These are phyloP conservation scores for Ellobius talpinus DNA, from an alignment of 2,113 vertebrate species.

Conservation along the genomic window DNA sequence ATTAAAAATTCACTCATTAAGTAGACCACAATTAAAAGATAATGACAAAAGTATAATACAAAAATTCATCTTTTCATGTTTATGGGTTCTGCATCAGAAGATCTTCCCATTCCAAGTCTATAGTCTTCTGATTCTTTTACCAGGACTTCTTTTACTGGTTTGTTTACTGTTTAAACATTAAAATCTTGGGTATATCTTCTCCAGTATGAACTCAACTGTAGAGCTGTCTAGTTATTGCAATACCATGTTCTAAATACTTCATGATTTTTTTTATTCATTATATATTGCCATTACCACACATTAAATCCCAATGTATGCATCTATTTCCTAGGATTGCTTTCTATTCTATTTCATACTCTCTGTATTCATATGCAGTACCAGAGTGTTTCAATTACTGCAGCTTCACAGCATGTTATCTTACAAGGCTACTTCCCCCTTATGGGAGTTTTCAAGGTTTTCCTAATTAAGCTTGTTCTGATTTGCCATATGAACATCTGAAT, in stretches of 20 bases:
- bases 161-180: slow-evolving; percentile 23
- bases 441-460: slow-evolving; percentile 7
- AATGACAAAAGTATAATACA: slow-evolving; percentile 27
- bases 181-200: slow-evolving; percentile 24
- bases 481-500: background rate
- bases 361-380: slow-evolving; percentile 14
- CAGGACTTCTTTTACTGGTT: background rate
- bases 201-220: slow-evolving; percentile 12
- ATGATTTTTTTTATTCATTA: background rate
- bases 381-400: background rate
- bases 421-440: background rate
- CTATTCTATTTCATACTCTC: background rate
- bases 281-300: background rate
- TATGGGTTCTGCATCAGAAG: slow-evolving; percentile 45
- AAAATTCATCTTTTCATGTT: slow-evolving; percentile 44
- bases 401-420: background rate
- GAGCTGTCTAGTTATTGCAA: background rate
- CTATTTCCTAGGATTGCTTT: slow-evolving; percentile 43
- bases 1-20: slow-evolving; percentile 10
- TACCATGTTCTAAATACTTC: background rate
- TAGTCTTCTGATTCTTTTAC: background rate
- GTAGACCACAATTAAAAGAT: slow-evolving; percentile 18
- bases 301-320: background rate
- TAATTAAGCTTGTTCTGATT: slow-evolving; percentile 20
- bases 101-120: background rate